These are phyloP conservation scores for Diachrysia chrysitis DNA, from an alignment of 2,888 invertebrate genomes.

Conservation along the genomic window DNA sequence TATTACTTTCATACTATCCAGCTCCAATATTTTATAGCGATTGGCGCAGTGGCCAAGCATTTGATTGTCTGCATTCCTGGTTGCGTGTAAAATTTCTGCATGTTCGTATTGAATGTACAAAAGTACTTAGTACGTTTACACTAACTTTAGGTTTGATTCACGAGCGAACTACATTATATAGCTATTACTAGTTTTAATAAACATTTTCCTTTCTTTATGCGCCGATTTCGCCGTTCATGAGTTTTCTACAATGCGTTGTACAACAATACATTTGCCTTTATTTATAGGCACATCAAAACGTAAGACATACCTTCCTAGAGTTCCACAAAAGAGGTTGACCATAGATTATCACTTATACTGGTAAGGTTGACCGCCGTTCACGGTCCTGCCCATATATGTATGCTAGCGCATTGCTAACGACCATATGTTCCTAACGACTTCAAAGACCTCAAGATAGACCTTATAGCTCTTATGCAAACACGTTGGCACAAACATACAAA, in stretches of 20 bases:
- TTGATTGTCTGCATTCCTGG: background rate
- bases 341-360: too few relatives aligned
- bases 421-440: slow-evolving; percentile 45
- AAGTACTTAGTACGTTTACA: background rate
- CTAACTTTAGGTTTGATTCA: too few relatives aligned
- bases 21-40: background rate
- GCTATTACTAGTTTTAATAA: too few relatives aligned
- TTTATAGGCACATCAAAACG: too few relatives aligned
- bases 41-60: background rate
- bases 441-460: background rate
- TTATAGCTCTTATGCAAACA: background rate
- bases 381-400: slow-evolving; percentile 34
- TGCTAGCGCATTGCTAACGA: slow-evolving; percentile 31
- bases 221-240: too few relatives aligned
- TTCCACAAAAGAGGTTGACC: slow-evolving; percentile 8
- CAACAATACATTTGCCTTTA: too few relatives aligned
- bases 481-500: background rate
- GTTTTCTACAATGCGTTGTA: too few relatives aligned
- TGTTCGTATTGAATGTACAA: background rate
- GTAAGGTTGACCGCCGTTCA: slow-evolving; percentile 16
- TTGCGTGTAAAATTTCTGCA: slow-evolving; percentile 1
- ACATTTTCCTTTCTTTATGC: too few relatives aligned
- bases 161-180: too few relatives aligned
- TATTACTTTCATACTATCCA: background rate
- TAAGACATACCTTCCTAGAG: background rate